Base-by-base conservation (phyloP, 2,797 vertebrate genomes). In the Eulemur rubriventer region DNA sequence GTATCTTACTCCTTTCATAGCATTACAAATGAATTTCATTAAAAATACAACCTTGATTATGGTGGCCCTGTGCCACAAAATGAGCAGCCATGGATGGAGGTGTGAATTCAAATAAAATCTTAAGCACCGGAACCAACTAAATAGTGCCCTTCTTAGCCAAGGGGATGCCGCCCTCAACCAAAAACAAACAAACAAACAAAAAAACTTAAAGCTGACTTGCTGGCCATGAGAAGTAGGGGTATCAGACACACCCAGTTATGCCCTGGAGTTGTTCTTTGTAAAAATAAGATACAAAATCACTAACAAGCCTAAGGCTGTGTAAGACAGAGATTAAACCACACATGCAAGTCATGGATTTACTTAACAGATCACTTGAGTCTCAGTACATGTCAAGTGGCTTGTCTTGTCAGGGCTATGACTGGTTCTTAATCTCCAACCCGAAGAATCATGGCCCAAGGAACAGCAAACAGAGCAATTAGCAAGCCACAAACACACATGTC, bases 31-130 rank as follows among this genome's bases (percentile, higher is more conserved):
- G 43, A 46, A 46, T 14, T 73, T 61, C 35, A 91, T 73, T 38
- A 11, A 83, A 73, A 73, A 73, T 4, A n/a, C 6, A n/a, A 73
- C 17, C 10, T 2, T 57, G 4, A 90, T 17, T 11, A 57, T 41
- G 41, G 33, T 18, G 6, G 7, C 18, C 38, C 11, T 1, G 16
- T 3, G 9, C 16, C 16, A 38, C 12, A 33, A 8, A 1, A 33
- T 1, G 2, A 38, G 17, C 13, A 72, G 35, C 43, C 52, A 30
- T 48, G 43, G 2, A 33, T 48, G 43, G 2, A 33, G 2, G 2
- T 69, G 63, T n/a, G 33, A 65, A 65, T 33, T n/a, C 63, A n/a
- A n/a, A 17, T 65, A n/a, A 65, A n/a, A 65, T 65, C 63, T 65
- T 65, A 65, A 65, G 63, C 33, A 65, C 63, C 3, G 14, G 57